Conservation (phyloP, 2,797 vertebrate genomes). For the Pipistrellus pipistrellus region DNA sequence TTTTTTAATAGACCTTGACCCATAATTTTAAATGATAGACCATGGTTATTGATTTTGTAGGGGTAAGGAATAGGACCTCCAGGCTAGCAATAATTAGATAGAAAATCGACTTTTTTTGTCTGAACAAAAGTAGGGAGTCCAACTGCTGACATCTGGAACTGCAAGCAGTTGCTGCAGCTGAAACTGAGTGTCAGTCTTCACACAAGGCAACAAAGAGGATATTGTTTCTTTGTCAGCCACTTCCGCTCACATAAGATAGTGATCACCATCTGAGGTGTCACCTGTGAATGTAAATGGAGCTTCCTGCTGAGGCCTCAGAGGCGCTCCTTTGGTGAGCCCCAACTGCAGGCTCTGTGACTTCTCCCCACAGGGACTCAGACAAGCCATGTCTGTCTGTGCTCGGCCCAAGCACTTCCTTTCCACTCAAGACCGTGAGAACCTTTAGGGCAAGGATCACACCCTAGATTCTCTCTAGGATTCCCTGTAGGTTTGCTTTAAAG, state of each 20-base stretch:
- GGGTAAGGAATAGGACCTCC: not conserved
- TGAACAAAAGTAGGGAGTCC: not conserved
- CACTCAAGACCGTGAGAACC: not conserved
- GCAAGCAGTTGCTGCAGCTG: not conserved
- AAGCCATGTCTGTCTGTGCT: not conserved
- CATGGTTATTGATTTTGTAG: not conserved
- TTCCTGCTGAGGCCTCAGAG: conserved; percentile 12
- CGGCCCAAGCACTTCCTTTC: not conserved
- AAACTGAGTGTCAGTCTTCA: not conserved
- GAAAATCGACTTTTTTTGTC: not conserved
- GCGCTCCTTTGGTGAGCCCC: not conserved
- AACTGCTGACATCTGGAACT: not conserved
- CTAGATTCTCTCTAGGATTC: not conserved
- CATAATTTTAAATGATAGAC: not conserved
- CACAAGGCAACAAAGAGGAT: not conserved
- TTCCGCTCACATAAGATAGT: not conserved
- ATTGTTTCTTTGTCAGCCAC: conserved; percentile 39
- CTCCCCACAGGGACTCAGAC: not conserved
- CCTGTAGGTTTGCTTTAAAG: not conserved
- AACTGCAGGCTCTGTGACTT: not conserved
- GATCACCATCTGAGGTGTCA: not conserved
- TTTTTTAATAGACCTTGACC: not conserved
- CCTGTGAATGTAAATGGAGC: not conserved
- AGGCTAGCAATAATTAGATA: not conserved
- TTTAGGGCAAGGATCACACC: not conserved